Evolutionary conservation across 23 tunicate species (phyloP), one percentile per base, ranked within the genome.

Genomic region (Diplosoma virens): DNA sequence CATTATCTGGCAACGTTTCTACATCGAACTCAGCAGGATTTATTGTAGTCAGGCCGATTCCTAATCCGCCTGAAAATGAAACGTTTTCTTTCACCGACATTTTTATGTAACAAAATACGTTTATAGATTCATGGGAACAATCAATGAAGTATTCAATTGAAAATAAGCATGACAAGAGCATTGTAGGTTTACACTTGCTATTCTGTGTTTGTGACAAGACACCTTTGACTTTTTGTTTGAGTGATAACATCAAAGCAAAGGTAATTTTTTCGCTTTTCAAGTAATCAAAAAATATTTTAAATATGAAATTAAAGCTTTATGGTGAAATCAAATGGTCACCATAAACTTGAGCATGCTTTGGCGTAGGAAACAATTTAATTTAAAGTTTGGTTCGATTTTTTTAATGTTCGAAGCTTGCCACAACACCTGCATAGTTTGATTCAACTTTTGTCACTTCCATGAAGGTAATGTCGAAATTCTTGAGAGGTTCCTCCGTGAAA

Each of bases 41-140:
- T 4, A 87, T 32, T 33, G 84, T 75, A 3, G 95, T 87, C 0
- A 81, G 32, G n/a, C 95, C 95, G 17, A 87, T 86, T 4, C 95
- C 95, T 5, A 87, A 79, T 20, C 86, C 82, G 0, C 95, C 95
- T 87, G 79, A 1, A 27, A 78, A 1, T 33, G 25, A 59, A 16
- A 11, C 11, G 52, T n/a, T n/a, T n/a, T n/a, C n/a, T n/a, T n/a
- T n/a, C n/a, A n/a, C n/a, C n/a, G n/a, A n/a, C n/a, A n/a, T n/a
- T n/a, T n/a, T n/a, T n/a, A n/a, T n/a, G n/a, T n/a, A n/a, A n/a
- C n/a, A n/a, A n/a, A n/a, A n/a, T n/a, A n/a, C n/a, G n/a, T n/a
- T n/a, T n/a, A n/a, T n/a, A n/a, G n/a, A n/a, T n/a, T n/a, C n/a
- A n/a, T n/a, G n/a, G n/a, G n/a, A n/a, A n/a, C n/a, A n/a, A n/a